These are phyloP conservation scores for Drosophila paramelanica DNA, from an alignment of 2,888 invertebrate species.

Conservation along the genomic window DNA sequence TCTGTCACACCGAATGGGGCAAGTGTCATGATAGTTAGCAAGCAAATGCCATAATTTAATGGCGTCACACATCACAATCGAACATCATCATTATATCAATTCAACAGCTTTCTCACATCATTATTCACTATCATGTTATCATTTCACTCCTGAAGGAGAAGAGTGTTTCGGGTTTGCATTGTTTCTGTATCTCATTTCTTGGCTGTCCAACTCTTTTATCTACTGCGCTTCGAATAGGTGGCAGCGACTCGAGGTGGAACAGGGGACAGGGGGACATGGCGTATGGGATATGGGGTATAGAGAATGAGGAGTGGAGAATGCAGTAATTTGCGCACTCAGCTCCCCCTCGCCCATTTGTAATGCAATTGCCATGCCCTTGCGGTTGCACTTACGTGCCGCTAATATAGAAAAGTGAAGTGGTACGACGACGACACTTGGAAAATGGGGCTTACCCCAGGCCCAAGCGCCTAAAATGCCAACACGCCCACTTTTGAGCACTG, in stretches of 20 bases:
- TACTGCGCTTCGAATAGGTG: slow-evolving; percentile 21
- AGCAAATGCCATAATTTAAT: neutral
- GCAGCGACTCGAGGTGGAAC: no score
- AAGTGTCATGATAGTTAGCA: neutral
- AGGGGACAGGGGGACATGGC: neutral
- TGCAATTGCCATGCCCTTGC: slow-evolving; percentile 74
- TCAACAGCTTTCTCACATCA: neutral
- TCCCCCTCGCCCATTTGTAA: slow-evolving; percentile 49
- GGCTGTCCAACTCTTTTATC: slow-evolving; percentile 34
- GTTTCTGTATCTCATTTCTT: slow-evolving; percentile 34
- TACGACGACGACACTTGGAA: slow-evolving; percentile 63
- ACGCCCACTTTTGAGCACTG: slow-evolving; percentile 52
- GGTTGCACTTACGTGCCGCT: slow-evolving; percentile 74
- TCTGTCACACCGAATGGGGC: neutral
- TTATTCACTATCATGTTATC: neutral
- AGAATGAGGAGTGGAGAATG: no score
- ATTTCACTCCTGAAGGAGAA: neutral
- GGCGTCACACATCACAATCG: neutral
- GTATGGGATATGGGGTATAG: neutral
- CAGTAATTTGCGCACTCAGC: slow-evolving; percentile 40
- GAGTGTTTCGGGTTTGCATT: slow-evolving; percentile 31
- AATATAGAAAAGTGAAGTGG: slow-evolving; percentile 76
- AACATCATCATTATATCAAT: neutral
- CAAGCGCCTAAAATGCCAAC: slow-evolving; percentile 14
- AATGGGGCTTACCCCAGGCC: slow-evolving; percentile 56